These are phyloP conservation scores for Drosophila ustulata DNA, from an alignment of 2,888 invertebrate genomes.

Conservation along the genomic window DNA sequence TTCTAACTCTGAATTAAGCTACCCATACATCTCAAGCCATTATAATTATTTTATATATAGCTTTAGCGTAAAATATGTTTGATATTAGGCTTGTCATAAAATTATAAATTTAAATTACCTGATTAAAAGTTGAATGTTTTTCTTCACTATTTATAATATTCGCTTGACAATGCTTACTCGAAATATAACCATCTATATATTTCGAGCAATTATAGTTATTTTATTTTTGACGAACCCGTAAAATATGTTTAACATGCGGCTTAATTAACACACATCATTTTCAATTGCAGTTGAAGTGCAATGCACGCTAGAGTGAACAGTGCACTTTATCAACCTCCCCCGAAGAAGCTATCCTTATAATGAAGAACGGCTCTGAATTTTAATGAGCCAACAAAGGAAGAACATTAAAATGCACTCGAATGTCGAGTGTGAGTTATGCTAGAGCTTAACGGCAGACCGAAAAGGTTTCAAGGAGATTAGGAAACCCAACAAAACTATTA, in stretches of 20 bases:
- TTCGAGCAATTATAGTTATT: background rate
- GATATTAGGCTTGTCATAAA: background rate
- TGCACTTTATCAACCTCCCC: background rate
- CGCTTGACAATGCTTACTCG: background rate
- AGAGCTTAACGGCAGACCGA: background rate
- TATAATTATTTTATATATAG: too few relatives aligned
- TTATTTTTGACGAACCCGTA: background rate
- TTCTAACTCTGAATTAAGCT: too few relatives aligned
- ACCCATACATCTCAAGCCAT: too few relatives aligned
- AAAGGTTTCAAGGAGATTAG: conserved; percentile 35
- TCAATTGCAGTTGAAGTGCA: conserved; percentile 5
- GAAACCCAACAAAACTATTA: conserved; percentile 40
- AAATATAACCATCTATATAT: background rate
- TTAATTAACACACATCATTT: conserved; percentile 10
- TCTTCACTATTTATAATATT: too few relatives aligned
- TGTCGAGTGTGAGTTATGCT: conserved; percentile 2
- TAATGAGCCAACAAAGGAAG: conserved; percentile 6
- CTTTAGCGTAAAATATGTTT: background rate
- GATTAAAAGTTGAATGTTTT: background rate
- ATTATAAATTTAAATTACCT: background rate
- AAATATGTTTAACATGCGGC: background rate
- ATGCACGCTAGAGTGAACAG: conserved; percentile 10
- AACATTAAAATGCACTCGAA: conserved; percentile 1
- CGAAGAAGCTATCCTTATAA: background rate
- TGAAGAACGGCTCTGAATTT: background rate